Base-by-base conservation (phyloP, 2,888 invertebrate species). In the Eulithis testata region DNA sequence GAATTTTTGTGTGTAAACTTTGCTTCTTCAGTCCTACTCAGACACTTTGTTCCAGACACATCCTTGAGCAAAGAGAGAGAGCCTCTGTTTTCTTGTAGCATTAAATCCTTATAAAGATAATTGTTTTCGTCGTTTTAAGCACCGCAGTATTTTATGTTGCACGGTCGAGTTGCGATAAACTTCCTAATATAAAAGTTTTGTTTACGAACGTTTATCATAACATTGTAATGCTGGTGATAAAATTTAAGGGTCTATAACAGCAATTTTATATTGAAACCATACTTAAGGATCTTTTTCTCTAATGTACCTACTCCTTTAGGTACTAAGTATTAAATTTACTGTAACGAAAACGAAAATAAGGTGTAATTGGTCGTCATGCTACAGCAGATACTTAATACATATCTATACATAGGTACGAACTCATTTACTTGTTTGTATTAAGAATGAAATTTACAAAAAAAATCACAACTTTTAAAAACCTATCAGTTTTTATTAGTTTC, bases 181-280 rank as follows among this genome's bases (percentile, higher is more conserved):
- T 70, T 61, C 40, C 54, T 63, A 61, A 66, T 66, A 66, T 65
- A 70, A 70, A 68, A 68, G 63, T 69, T 69, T 63, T 60, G 56
- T 65, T 62, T 60, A 60, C 57, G 59, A 56, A 61, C 61, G 61
- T 40, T 66, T 66, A 66, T 55, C 60, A 54, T 65, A 65, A 61
- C 68, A 63, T 60, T 63, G 69, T 61, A 55, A 60, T 55, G 49
- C 31, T 51, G 43, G 45, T 63, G 58, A 54, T 66, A 62, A 62
- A 62, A 62, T 55, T 44, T 45, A 37, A 55, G 50, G 49, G 61
- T 54, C 62, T 61, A 62, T 61, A 49, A 58, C 50, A 21, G 12
- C 52, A 58, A 54, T 65, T 60, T 65, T 53, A 56, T 55, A 53
- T 50, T 40, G 60, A 60, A 43, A 21, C 54, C 50, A 14, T 64